A percentile compares a stretch with the other conserved stretches of the same genome.
phyloP scores from a whole-genome alignment of 2,113 vertebrate species.

The Actenoides lindsayi region DNA sequence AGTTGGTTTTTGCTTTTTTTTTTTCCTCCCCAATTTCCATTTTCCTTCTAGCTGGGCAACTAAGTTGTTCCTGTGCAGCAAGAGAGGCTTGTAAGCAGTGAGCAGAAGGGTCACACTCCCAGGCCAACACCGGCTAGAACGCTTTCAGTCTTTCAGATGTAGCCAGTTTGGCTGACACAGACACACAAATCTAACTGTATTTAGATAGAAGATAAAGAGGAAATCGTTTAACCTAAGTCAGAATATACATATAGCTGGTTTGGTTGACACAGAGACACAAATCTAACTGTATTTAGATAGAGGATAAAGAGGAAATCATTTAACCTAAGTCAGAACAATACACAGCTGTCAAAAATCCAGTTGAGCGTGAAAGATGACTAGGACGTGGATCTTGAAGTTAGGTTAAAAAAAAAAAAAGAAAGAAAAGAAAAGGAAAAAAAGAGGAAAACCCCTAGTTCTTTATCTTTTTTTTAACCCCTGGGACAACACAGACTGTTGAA shows the following conservation, averaged over 20 bases:
- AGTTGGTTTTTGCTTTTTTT: neutral
- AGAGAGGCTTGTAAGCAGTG: neutral
- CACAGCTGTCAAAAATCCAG: neutral
- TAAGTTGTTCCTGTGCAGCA: neutral
- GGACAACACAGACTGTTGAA: neutral
- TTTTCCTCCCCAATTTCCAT: neutral
- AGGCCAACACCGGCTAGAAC: neutral
- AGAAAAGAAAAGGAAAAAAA: neutral
- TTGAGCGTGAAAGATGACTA: neutral
- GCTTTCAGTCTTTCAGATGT: neutral
- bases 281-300: neutral
- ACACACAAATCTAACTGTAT: neutral
- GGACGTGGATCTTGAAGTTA: neutral
- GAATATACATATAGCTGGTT: neutral
- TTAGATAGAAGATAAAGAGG: neutral
- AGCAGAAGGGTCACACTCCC: neutral
- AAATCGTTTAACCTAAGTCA: neutral
- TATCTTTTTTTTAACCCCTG: neutral
- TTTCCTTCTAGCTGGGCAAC: slow-evolving; percentile 11
- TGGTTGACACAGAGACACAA: neutral
- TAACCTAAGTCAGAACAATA: neutral
- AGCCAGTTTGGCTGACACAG: neutral
- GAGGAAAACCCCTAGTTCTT: neutral
- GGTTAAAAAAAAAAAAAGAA: neutral
- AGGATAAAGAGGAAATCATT: neutral